Evolutionary conservation across 2,113 vertebrate species (phyloP), one percentile per base, ranked within the genome.

Genomic region (Argyrosomus japonicus): DNA sequence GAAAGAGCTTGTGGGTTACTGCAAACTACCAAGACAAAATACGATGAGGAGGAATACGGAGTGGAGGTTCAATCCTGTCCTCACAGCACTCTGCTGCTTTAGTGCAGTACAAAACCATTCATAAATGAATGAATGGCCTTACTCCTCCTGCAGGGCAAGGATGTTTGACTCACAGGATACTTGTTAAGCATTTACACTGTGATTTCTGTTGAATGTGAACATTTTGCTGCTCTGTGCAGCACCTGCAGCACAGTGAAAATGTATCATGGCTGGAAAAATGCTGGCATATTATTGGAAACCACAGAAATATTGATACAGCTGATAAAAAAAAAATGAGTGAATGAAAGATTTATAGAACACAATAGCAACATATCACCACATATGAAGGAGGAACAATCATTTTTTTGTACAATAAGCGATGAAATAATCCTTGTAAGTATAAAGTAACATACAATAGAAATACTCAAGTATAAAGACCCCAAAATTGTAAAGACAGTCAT

Each of bases 111-210:
- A 60, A 65, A 65, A 43, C 11, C 29, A 61, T 43, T 64, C 17
- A 54, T 32, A 11, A 58, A 69, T 73, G 27, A 68, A 56, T 73
- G 69, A 69, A 68, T 32, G 1, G 13, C 64, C 29, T 40, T 4
- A 10, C 27, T 68, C 7, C n/a, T 43, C 43, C 72, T 32, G 54
- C 21, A 57, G 56, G 25, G 45, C 3, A 56, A 74, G 19, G 32
- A 25, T 17, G 60, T 57, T 77, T 48, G 61, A 73, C 32, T 64
- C 25, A 12, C 56, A 47, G n/a, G 51, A 58, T 40, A 0, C 21
- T 61, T 10, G 4, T 70, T 36, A 18, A 50, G 45, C 47, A 25
- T 25, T 58, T 60, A 21, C 71, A 29, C 72, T 32, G 17, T 58
- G 36, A 40, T 40, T 56, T 57, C 25, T 61, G 15, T 19, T 50